Evolutionary conservation across 2,113 vertebrate species (phyloP).

Genomic region (Lepidothrix coronata): DNA sequence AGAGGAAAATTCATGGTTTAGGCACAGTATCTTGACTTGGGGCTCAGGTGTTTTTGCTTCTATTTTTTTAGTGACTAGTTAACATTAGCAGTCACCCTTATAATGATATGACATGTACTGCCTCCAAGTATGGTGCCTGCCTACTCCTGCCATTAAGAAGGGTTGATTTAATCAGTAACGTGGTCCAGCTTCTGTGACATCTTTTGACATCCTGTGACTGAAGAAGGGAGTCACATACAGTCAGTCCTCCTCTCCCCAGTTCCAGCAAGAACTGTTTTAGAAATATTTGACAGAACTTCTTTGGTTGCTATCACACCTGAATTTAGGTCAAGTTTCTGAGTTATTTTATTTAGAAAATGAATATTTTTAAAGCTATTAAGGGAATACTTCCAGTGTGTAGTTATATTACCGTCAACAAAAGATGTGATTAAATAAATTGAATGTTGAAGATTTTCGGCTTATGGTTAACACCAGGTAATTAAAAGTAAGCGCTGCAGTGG

Average conservation of each 20-base stretch:
- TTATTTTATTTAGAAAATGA: conserved; percentile 70
- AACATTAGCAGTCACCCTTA: conserved; percentile 82
- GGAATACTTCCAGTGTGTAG: conserved; percentile 70
- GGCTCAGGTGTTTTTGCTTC: conserved; percentile 78
- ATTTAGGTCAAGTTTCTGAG: conserved; percentile 50
- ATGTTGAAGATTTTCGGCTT: conserved; percentile 78
- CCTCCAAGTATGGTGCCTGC: conserved; percentile 50
- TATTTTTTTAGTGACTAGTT: conserved; percentile 78
- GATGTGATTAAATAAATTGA: conserved; percentile 80
- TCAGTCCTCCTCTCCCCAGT: not conserved
- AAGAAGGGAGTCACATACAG: not conserved
- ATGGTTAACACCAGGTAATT: conserved; percentile 81
- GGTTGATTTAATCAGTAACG: conserved; percentile 66
- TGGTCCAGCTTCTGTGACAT: conserved; percentile 44
- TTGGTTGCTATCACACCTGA: conserved; percentile 4
- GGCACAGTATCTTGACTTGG: not conserved
- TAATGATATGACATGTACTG: conserved; percentile 73
- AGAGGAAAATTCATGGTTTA: not conserved
- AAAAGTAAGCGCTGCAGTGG: conserved; percentile 83
- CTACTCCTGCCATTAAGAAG: conserved; percentile 50
- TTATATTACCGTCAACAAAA: conserved; percentile 76
- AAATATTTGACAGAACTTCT: conserved; percentile 22
- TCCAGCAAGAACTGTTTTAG: not conserved
- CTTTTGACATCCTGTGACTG: conserved; percentile 2
- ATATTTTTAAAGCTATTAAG: conserved; percentile 76